These are phyloP conservation scores for Platycheirus rosarum DNA, from an alignment of 2,888 invertebrate species.

Conservation along the genomic window DNA sequence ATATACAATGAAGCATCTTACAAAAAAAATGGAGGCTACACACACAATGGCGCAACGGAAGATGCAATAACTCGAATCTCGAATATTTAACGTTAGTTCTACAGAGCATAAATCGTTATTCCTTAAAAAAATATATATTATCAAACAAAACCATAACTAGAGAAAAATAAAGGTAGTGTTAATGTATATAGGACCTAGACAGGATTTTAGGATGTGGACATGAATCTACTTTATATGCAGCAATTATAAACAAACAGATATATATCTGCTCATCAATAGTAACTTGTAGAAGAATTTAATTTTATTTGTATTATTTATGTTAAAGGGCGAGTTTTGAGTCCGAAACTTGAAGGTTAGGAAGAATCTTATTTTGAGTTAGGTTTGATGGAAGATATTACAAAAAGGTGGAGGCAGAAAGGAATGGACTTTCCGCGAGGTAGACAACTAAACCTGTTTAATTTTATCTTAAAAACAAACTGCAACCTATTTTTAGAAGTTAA, in stretches of 20 bases:
- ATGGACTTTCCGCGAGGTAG: too few species aligned
- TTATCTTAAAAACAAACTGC: too few species aligned
- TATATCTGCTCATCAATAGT: constrained; percentile 20
- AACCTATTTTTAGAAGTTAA: too few species aligned
- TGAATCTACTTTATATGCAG: constrained; percentile 45
- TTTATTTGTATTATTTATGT: too few species aligned
- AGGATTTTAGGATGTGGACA: constrained; percentile 44
- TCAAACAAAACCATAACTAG: constrained; percentile 32
- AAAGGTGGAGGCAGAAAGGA: too few species aligned
- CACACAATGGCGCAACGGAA: constrained; percentile 49
- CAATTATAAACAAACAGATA: constrained; percentile 31
- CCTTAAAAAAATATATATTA: constrained; percentile 35
- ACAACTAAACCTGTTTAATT: too few species aligned
- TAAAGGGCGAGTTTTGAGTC: too few species aligned
- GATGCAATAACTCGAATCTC: constrained; percentile 61
- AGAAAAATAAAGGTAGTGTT: constrained; percentile 49
- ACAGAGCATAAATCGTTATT: constrained; percentile 71
- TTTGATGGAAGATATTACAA: too few species aligned
- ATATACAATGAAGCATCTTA: constrained; percentile 24
- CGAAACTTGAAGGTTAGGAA: too few species aligned
- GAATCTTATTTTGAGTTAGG: too few species aligned
- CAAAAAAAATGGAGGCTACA: constrained; percentile 45
- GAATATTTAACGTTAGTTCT: constrained; percentile 49
- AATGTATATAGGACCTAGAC: constrained; percentile 64
- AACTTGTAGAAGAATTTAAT: too few species aligned